phyloP scores from a whole-genome alignment of 1,140 invertebrate species.

The Conus betulinus region DNA sequence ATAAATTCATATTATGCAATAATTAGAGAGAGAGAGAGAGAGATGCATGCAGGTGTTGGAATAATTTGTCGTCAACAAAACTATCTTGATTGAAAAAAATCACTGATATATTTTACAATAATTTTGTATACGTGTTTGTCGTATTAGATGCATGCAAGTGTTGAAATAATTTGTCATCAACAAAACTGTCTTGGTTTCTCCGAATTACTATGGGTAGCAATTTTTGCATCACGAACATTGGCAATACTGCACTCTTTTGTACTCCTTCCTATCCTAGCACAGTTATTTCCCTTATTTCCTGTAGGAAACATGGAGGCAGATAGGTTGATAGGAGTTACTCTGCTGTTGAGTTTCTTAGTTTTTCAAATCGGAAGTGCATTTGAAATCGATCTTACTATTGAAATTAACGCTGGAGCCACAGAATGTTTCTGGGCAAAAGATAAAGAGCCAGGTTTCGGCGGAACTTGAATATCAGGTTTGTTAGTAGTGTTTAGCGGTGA shows the following conservation, averaged over 20 bases:
- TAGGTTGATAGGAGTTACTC: slow-evolving; percentile 34
- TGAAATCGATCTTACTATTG: slow-evolving; percentile 82
- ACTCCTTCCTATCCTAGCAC: background rate
- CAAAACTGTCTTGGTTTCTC: too few relatives aligned
- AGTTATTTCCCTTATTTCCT: slow-evolving; percentile 16
- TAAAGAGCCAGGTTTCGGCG: slow-evolving; percentile 79
- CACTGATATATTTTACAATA: too few relatives aligned
- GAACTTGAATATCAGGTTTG: slow-evolving; percentile 86
- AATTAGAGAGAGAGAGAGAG: too few relatives aligned
- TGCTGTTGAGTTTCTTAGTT: background rate
- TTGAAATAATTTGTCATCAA: too few relatives aligned
- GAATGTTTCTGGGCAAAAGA: slow-evolving; percentile 84
- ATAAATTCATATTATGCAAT: too few relatives aligned
- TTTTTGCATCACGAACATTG: background rate
- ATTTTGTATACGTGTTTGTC: too few relatives aligned
- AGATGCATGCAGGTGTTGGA: too few relatives aligned
- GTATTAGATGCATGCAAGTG: too few relatives aligned
- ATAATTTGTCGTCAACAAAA: too few relatives aligned
- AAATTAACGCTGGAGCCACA: slow-evolving; percentile 81
- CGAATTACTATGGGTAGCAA: background rate
- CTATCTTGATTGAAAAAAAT: too few relatives aligned
- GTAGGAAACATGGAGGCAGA: slow-evolving; percentile 31
- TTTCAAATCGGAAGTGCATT: slow-evolving; percentile 36
- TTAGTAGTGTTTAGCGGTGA: too few relatives aligned
- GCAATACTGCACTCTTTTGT: too few relatives aligned